Conservation (phyloP, 2,888 invertebrate species). For the Campoplex nolae region DNA sequence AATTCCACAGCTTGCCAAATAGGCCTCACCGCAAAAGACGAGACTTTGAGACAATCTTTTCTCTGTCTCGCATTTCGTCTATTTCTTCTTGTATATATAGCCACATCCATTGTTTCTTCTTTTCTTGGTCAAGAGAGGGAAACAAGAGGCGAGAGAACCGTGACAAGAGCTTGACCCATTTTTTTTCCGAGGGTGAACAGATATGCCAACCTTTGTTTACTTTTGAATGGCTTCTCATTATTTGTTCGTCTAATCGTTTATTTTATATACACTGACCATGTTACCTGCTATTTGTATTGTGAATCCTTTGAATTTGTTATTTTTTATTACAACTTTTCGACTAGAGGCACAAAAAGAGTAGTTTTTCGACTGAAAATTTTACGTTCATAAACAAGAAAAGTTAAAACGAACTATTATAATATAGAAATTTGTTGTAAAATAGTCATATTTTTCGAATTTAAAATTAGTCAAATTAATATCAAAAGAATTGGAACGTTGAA, state of each 20-base stretch:
- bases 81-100: slow-evolving; percentile 9
- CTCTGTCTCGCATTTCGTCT: slow-evolving; percentile 38
- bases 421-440: too few species aligned
- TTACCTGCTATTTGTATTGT: not conserved
- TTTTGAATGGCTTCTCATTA: slow-evolving; percentile 22
- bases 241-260: slow-evolving; percentile 24
- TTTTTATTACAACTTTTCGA: not conserved
- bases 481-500: not conserved
- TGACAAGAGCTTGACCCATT: slow-evolving; percentile 66
- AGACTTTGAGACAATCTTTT: slow-evolving; percentile 51
- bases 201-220: slow-evolving; percentile 26
- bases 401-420: too few species aligned
- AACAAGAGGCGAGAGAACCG: slow-evolving; percentile 47
- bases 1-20: slow-evolving; percentile 38
- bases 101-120: slow-evolving; percentile 60
- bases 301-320: not conserved
- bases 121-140: slow-evolving; percentile 65
- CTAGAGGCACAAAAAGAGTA: not conserved
- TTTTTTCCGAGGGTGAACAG: slow-evolving; percentile 27
- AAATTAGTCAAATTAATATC: not conserved
- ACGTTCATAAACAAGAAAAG: not conserved
- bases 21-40: slow-evolving; percentile 36
- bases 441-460: not conserved
- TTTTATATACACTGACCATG: not conserved
- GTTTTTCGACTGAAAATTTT: not conserved